A percentile compares a stretch with the other conserved stretches of the same genome.
These are phyloP conservation scores for Pemphredon lugubris DNA, from an alignment of 2,888 invertebrate species.

Conservation along the genomic window DNA sequence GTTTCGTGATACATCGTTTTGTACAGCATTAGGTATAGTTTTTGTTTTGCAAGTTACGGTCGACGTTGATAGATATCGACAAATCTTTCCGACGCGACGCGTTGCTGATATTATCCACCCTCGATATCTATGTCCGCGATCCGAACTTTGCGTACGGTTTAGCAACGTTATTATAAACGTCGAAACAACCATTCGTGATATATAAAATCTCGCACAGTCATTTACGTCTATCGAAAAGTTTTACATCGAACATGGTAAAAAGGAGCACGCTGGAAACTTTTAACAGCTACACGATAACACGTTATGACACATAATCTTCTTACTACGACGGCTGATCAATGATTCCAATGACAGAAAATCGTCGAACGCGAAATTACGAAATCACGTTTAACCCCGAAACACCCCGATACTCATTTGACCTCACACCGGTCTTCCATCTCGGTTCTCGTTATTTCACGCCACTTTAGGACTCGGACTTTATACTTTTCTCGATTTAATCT, in stretches of 20 bases:
- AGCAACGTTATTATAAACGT: background rate
- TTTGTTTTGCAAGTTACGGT: constrained; percentile 5
- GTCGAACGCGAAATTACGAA: background rate
- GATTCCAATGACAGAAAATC: constrained; percentile 2
- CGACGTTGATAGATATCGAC: background rate
- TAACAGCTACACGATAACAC: constrained; percentile 30
- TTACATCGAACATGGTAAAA: constrained; percentile 17
- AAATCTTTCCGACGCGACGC: background rate
- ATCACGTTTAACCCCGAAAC: background rate
- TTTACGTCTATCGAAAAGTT: constrained; percentile 4
- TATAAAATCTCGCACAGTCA: constrained; percentile 7
- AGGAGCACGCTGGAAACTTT: background rate
- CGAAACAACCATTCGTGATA: background rate
- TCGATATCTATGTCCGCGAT: background rate
- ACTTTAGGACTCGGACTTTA: no score
- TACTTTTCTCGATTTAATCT: no score
- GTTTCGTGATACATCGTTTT: constrained; percentile 44
- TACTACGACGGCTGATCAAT: constrained; percentile 5
- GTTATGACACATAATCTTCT: constrained; percentile 14
- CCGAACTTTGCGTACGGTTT: background rate
- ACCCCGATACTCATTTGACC: no score
- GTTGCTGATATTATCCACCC: background rate
- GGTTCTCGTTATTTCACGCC: no score
- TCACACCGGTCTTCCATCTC: no score
- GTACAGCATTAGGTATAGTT: constrained; percentile 36